A percentile compares a stretch with the other conserved stretches of the same genome.
Conservation (phyloP, 2,888 invertebrate species). For the Heliconius charithonia region DNA sequence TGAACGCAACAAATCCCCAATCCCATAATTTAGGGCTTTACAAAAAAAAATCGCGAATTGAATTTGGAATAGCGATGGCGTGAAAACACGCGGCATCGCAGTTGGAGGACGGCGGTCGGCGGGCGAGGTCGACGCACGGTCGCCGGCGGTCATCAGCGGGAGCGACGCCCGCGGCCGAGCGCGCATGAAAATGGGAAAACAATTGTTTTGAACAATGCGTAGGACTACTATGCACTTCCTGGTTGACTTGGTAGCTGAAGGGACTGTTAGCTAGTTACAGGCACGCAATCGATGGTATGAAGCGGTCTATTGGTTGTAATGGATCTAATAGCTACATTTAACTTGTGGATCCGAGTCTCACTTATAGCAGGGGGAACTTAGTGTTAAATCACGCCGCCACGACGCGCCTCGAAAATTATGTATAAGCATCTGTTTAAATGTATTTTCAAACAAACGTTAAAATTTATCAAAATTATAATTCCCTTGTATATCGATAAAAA, state of each 20-base stretch:
- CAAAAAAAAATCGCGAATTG: conserved; percentile 40
- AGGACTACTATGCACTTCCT: conserved; percentile 54
- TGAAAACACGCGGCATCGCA: conserved; percentile 56
- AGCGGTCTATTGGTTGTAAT: too few species aligned
- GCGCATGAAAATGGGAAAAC: conserved; percentile 68
- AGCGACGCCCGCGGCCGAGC: conserved; percentile 58
- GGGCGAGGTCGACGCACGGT: conserved; percentile 68
- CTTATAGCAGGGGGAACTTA: too few species aligned
- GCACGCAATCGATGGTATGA: conserved; percentile 22
- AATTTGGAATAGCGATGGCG: conserved; percentile 54
- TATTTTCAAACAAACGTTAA: background rate
- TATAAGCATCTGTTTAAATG: too few species aligned
- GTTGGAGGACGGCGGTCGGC: conserved; percentile 55
- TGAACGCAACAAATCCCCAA: background rate
- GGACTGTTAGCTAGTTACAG: conserved; percentile 24
- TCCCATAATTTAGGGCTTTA: background rate
- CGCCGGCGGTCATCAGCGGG: conserved; percentile 61
- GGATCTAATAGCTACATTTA: too few species aligned
- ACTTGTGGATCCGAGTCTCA: too few species aligned
- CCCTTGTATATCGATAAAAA: background rate
- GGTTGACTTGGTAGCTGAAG: conserved; percentile 47
- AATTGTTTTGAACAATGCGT: conserved; percentile 69
- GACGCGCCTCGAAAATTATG: too few species aligned
- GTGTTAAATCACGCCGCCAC: too few species aligned
- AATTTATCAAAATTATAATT: background rate